Percentiles rank a stretch among this genome's conserved stretches.
These are phyloP conservation scores for Cassiopea xamachana DNA, from an alignment of 30 jellyfish, hydroid and myxozoan species.

Conservation along the genomic window DNA sequence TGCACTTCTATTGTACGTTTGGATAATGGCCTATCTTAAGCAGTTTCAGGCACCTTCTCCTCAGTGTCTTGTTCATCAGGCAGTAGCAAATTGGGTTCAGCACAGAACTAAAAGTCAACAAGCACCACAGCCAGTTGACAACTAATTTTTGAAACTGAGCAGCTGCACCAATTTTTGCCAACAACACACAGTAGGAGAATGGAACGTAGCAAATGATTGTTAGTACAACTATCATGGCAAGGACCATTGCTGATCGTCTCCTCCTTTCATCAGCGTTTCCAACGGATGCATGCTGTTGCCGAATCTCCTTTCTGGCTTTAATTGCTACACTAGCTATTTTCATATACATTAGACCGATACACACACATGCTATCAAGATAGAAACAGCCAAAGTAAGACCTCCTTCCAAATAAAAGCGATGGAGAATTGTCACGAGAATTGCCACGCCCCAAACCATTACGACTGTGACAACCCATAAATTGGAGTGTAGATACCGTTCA, in stretches of 20 bases:
- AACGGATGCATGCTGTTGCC: conserved; percentile 13
- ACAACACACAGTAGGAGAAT: background rate
- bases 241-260: conserved; percentile 14
- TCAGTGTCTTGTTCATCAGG: conserved; percentile 16
- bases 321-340: background rate
- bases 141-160: background rate
- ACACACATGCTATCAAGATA: background rate
- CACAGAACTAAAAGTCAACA: background rate
- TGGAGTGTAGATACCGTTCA: background rate
- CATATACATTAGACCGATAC: background rate
- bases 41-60: background rate
- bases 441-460: conserved; percentile 15
- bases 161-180: background rate
- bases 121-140: conserved; percentile 9
- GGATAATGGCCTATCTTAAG: background rate
- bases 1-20: background rate
- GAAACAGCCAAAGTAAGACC: background rate
- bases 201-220: conserved; percentile 32
- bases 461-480: background rate
- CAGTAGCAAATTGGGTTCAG: conserved; percentile 41
- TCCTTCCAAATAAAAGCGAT: background rate
- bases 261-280: background rate
- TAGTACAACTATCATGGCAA: conserved; percentile 7
- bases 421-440: background rate
- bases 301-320: conserved; percentile 16